Conservation (phyloP, 1,140 invertebrate genomes). For the Copidosoma floridanum region DNA sequence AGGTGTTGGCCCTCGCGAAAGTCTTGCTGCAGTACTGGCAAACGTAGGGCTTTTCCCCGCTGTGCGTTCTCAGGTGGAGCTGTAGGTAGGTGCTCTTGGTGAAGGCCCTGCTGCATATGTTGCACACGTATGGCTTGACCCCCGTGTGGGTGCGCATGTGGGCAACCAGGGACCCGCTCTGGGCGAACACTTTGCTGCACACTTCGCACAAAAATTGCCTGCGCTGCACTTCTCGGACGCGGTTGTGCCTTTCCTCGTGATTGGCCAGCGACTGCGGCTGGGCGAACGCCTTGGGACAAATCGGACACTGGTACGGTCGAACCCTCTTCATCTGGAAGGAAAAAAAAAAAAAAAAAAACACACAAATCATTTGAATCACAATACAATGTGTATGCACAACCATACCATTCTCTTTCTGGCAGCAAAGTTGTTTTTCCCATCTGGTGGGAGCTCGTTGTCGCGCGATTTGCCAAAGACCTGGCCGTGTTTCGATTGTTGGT, state of each 20-base stretch:
- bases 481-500: constrained; percentile 47
- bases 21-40: constrained; percentile 73
- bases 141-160: constrained; percentile 52
- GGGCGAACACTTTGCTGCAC: constrained; percentile 50
- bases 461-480: constrained; percentile 15
- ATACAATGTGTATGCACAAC: no score
- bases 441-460: background rate
- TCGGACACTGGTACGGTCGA: constrained; percentile 42
- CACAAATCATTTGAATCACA: no score
- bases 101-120: constrained; percentile 51
- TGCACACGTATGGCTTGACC: constrained; percentile 51
- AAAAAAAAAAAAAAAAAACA: no score
- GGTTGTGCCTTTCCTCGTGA: constrained; percentile 47
- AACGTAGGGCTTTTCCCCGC: constrained; percentile 56
- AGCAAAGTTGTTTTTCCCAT: background rate
- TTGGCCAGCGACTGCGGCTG: constrained; percentile 45
- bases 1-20: constrained; percentile 69
- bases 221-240: constrained; percentile 47
- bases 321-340: constrained; percentile 41
- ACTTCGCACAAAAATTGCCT: constrained; percentile 49
- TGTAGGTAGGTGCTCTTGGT: constrained; percentile 54
- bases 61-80: constrained; percentile 48
- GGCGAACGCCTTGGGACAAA: constrained; percentile 49
- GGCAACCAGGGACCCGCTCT: constrained; percentile 47
- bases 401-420: constrained; percentile 7